Evolutionary conservation across 1,140 invertebrate genomes (phyloP), one percentile per base, ranked within the genome.

Genomic region (Mercenaria mercenaria): DNA sequence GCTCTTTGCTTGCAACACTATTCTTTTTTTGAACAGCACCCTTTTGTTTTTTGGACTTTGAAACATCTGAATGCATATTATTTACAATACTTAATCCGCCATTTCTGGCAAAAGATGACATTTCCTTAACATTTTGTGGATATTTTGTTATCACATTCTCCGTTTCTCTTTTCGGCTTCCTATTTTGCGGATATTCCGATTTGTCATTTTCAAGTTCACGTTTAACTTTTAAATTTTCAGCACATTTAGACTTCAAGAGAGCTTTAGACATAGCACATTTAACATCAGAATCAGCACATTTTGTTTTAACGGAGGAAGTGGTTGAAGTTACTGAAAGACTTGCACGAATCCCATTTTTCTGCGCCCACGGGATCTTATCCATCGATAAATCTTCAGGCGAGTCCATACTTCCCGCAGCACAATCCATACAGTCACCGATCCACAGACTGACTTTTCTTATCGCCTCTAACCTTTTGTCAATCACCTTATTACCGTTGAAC

Each of bases 361-460:
- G 37, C 6, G 59, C 20, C 29, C 10, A 29, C 11, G 59, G 26
- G 8, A 29, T 11, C n/a, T 72, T 41, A 72, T 72, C 67, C 11
- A 41, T 1, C 15, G 67, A 39, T 23, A 72, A 39, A 72, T 72
- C 67, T 26, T 72, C 67, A 15, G 67, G 67, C 20, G n/a, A 1
- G 34, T 72, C 67, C 20, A 39, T 39, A 64, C 29, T 29, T 29
- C 26, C 26, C 26, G 59, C 59, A 64, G 20, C n/a, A 13, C 15
- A 39, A 1, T 79, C 29, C n/a, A 50, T 52, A 56, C 76, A 79
- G 13, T 50, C 76, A 59, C 47, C 76, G 6, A 79, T 79, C 76
- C 76, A 79, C 20, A 79, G 32, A 26, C 76, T 79, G 3, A 79
- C 76, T 39, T 79, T 79, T 20, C 76, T 29, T 18, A 79, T 56